Base-by-base conservation (phyloP, 53 echinoderm and acorn worm genomes). In the Henricia sp. region DNA sequence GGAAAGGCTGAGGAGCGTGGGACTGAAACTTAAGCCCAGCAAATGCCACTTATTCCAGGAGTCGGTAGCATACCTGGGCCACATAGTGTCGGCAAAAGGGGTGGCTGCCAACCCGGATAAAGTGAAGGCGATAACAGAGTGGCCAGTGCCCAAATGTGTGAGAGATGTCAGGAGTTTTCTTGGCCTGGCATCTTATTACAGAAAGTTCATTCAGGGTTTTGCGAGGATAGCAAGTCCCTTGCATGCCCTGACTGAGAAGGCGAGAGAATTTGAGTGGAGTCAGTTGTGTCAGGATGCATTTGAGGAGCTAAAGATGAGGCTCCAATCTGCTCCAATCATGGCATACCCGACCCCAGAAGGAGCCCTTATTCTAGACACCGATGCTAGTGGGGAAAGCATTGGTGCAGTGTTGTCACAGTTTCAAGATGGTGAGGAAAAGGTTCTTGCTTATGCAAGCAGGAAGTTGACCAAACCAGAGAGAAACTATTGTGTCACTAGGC, bases 131-230 rank as follows among this genome's bases (percentile, higher is more conserved):
- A 50, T 72, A 23, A 39, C 71, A 11, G 85, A 85, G 16, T 85
- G 85, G 85, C 85, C 72, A 13, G 46, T 13, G 3, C 85, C 73
- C 10, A 71, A 37, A 25, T 56, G 55, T 57, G 72, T 84, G 1
- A 48, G 34, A n/a, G 84, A 84, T n/a, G 84, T 84, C 5, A n/a
- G 84, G 56, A 48, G 53, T 39, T 85, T 70, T 19, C 30, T 85
- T 12, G 85, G 63, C 14, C 59, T 85, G 20, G 38, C 52, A 1
- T 71, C 71, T 12, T 85, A 85, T 32, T 73, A 85, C 48, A 27
- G 85, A 37, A 71, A 52, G 20, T 50, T 66, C 32, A 59, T 82
- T 39, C 26, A 41, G 19, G 85, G 71, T 2, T 87, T 77, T 50
- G 77, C 87, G 4, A 44, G 41, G 32, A 64, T 80, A 41, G 87